Conservation (phyloP, 92 coral and sea anemone genomes). For the Phenganax subtilis region DNA sequence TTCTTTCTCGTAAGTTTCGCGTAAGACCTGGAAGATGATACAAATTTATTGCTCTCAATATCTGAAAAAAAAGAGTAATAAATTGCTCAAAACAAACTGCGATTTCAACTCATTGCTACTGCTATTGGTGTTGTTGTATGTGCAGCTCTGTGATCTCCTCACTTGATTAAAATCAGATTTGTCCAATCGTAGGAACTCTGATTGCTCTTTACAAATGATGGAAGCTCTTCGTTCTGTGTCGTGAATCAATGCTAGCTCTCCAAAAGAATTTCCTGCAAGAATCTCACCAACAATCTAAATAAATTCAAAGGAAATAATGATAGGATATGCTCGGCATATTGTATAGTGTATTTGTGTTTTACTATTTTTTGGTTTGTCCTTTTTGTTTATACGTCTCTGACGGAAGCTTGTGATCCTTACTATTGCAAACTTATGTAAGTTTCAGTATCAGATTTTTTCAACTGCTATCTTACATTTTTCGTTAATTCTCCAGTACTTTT, state of each 20-base stretch:
- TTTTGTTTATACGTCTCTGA: too few species aligned
- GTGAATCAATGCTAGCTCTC: constrained; percentile 76
- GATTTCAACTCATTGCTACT: background rate
- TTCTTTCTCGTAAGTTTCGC: constrained; percentile 53
- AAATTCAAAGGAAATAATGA: background rate
- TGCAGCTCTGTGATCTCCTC: background rate
- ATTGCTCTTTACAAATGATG: constrained; percentile 64
- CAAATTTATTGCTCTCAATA: background rate
- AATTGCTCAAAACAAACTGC: background rate
- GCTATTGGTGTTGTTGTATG: background rate
- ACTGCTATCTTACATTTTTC: constrained; percentile 53
- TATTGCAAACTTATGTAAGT: too few species aligned
- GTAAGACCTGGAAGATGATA: constrained; percentile 48
- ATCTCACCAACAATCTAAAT: constrained; percentile 74
- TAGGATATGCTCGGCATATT: too few species aligned
- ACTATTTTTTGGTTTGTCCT: too few species aligned
- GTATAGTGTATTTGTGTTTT: too few species aligned
- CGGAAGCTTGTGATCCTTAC: too few species aligned
- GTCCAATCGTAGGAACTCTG: constrained; percentile 76
- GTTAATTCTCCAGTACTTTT: constrained; percentile 45
- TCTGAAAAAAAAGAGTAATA: background rate
- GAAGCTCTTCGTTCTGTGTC: constrained; percentile 75
- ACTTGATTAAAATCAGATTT: constrained; percentile 83
- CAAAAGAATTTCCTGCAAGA: constrained; percentile 87
- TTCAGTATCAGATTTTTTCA: too few species aligned